phyloP scores from a whole-genome alignment of 1,140 invertebrate species.

The Chrysoperla carnea region DNA sequence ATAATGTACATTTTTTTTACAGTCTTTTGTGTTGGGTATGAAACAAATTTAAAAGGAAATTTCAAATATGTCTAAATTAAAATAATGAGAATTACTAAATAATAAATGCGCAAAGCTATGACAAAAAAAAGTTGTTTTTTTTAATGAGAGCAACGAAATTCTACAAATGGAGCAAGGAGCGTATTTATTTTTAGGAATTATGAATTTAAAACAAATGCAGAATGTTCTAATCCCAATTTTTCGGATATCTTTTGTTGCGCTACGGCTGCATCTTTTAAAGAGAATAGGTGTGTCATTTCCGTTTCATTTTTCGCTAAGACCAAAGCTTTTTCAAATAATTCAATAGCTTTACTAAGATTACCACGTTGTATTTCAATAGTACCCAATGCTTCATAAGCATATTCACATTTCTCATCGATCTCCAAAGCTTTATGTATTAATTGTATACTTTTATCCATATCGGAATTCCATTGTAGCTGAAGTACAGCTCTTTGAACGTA shows the following conservation, averaged over 20 bases:
- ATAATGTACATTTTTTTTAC: no score
- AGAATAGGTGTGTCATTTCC: constrained; percentile 77
- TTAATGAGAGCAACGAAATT: no score
- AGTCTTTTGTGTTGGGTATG: no score
- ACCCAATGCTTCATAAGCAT: constrained; percentile 87
- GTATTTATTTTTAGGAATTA: no score
- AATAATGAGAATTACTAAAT: no score
- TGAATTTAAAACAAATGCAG: no score
- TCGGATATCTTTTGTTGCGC: constrained; percentile 68
- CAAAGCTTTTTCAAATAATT: constrained; percentile 80
- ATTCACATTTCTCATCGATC: constrained; percentile 80
- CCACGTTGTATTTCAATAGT: constrained; percentile 87
- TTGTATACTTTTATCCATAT: constrained; percentile 61
- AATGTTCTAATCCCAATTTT: constrained; percentile 35
- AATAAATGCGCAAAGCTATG: no score
- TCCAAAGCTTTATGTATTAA: constrained; percentile 69
- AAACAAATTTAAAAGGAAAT: no score
- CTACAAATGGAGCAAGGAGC: no score
- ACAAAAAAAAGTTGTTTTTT: no score
- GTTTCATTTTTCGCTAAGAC: constrained; percentile 61
- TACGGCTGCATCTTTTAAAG: constrained; percentile 67
- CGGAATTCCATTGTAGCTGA: constrained; percentile 60
- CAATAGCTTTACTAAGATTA: constrained; percentile 63
- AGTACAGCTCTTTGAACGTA: constrained; percentile 77
- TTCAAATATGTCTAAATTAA: no score